phyloP scores from a whole-genome alignment of 2,797 vertebrate genomes.

The Eupleurogrammus muticus region DNA sequence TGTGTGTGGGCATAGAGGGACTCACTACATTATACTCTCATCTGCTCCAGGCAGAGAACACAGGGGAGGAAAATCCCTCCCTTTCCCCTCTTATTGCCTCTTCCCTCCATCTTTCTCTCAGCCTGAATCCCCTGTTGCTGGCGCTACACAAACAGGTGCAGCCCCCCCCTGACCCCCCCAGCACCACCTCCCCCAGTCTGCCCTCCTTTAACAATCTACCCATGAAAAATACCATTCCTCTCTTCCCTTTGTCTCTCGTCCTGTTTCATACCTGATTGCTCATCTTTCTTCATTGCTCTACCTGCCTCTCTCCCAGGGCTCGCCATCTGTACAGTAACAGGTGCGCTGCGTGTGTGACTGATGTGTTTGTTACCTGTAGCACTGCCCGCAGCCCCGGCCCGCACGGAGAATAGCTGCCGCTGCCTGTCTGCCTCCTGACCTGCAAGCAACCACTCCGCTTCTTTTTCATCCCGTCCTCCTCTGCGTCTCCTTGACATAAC shows the following conservation, averaged over 20 bases:
- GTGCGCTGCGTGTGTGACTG: slow-evolving; percentile 72
- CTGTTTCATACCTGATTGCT: slow-evolving; percentile 63
- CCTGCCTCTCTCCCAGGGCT: slow-evolving; percentile 67
- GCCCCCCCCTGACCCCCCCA: slow-evolving; percentile 18
- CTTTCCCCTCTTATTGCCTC: not conserved
- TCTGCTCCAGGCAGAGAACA: slow-evolving; percentile 41
- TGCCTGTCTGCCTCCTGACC: slow-evolving; percentile 58
- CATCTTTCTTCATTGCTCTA: slow-evolving; percentile 75
- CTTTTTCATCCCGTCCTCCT: slow-evolving; percentile 15
- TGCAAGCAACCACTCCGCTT: slow-evolving; percentile 32
- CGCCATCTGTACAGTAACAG: slow-evolving; percentile 83
- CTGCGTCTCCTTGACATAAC: slow-evolving; percentile 38
- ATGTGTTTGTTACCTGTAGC: slow-evolving; percentile 81
- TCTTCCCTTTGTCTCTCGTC: slow-evolving; percentile 51
- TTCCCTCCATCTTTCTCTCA: slow-evolving; percentile 19
- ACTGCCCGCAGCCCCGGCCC: slow-evolving; percentile 68
- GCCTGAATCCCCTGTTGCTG: slow-evolving; percentile 14
- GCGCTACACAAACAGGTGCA: slow-evolving; percentile 55
- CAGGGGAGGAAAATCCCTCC: slow-evolving; percentile 47
- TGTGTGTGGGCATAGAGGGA: slow-evolving; percentile 22
- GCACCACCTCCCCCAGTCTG: slow-evolving; percentile 1
- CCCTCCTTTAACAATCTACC: slow-evolving; percentile 48
- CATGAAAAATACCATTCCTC: slow-evolving; percentile 54
- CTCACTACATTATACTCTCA: slow-evolving; percentile 32
- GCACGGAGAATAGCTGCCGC: slow-evolving; percentile 53